These are phyloP conservation scores for Teleiodes luculella DNA, from an alignment of 2,888 invertebrate species.

Conservation along the genomic window DNA sequence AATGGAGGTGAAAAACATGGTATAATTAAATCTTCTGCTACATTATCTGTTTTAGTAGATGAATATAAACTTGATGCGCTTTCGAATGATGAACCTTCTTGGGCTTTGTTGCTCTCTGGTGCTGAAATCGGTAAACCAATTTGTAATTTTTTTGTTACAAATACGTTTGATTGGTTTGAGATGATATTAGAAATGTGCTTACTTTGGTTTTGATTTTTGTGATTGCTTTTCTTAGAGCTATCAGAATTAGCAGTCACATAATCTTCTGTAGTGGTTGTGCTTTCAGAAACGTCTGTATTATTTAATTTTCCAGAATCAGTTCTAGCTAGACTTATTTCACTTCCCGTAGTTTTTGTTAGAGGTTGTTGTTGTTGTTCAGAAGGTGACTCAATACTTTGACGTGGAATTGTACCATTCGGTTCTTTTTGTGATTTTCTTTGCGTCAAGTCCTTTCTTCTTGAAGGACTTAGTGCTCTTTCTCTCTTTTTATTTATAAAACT, in stretches of 20 bases:
- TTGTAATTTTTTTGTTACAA: not conserved
- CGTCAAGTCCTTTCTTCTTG: constrained; percentile 64
- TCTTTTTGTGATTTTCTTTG: constrained; percentile 65
- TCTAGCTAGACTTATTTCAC: constrained; percentile 78
- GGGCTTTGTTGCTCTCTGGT: constrained; percentile 78
- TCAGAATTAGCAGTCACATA: constrained; percentile 92
- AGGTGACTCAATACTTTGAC: constrained; percentile 60
- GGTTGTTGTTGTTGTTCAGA: constrained; percentile 51
- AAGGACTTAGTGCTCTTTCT: constrained; percentile 73
- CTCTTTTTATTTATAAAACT: constrained; percentile 74
- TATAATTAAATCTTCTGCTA: constrained; percentile 81
- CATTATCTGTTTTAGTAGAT: constrained; percentile 84
- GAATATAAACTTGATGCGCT: constrained; percentile 91
- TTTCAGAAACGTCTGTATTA: constrained; percentile 90
- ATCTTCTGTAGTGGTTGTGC: constrained; percentile 90
- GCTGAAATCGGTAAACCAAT: constrained; percentile 50
- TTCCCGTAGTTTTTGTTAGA: constrained; percentile 54
- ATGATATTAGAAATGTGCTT: constrained; percentile 32
- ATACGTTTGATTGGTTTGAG: not conserved
- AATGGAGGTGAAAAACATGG: constrained; percentile 80
- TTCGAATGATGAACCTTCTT: constrained; percentile 92
- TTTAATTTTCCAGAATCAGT: constrained; percentile 86
- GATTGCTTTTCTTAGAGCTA: constrained; percentile 82
- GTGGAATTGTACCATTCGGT: constrained; percentile 63
- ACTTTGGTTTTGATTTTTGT: constrained; percentile 67